Evolutionary conservation across 37 sponge, comb jelly and placozoan species (phyloP).

Genomic region (Halisarca cf. caerulea): DNA sequence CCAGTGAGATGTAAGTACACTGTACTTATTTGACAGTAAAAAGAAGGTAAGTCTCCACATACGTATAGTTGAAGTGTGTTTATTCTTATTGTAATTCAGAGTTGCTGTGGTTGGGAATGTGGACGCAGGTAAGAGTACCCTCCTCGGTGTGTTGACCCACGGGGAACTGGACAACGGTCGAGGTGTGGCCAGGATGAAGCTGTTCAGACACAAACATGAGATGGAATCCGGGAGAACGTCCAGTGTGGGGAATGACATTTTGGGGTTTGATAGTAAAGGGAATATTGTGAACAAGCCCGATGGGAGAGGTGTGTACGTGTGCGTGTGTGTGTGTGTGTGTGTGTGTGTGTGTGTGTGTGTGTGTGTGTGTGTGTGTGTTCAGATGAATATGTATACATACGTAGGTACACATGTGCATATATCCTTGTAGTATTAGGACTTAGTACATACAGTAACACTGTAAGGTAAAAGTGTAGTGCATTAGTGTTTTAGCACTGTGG

Average conservation of each 20-base stretch:
- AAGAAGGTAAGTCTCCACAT: too few species aligned
- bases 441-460: too few species aligned
- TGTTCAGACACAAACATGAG: slow-evolving; percentile 99
- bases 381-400: too few species aligned
- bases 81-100: slow-evolving; percentile 38
- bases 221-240: slow-evolving; percentile 96
- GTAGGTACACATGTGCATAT: background rate
- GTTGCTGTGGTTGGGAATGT: slow-evolving; percentile 99
- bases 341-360: background rate
- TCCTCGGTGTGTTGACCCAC: slow-evolving; percentile 97
- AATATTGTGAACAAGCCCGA: slow-evolving; percentile 84
- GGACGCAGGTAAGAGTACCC: slow-evolving; percentile 99
- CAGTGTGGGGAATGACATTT: slow-evolving; percentile 97
- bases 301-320: slow-evolving; percentile 91
- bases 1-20: too few species aligned
- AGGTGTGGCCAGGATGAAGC: slow-evolving; percentile 87
- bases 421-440: too few species aligned
- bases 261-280: slow-evolving; percentile 93
- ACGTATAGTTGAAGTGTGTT: too few species aligned
- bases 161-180: slow-evolving; percentile 98
- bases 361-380: background rate
- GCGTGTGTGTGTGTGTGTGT: background rate
- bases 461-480: too few species aligned
- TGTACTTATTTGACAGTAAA: too few species aligned
- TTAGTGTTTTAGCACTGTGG: too few species aligned